Percentiles rank a stretch among this genome's conserved stretches.
phyloP scores from a whole-genome alignment of 2,888 invertebrate genomes.

The Pyrochroa serraticornis region DNA sequence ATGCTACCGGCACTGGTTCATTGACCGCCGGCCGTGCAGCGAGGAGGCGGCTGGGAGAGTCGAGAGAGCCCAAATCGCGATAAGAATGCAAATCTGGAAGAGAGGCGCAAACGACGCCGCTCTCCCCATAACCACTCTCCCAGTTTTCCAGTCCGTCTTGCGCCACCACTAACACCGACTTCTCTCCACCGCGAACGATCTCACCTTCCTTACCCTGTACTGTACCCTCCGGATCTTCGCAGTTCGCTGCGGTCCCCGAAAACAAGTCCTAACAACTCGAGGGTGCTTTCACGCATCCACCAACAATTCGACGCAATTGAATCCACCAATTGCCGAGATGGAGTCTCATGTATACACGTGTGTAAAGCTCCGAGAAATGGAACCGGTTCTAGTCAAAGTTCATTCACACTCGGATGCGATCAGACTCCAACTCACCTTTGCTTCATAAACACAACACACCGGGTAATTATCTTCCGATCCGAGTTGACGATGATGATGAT shows the following conservation, averaged over 20 bases:
- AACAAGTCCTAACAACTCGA: background rate
- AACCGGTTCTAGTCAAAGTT: conserved; percentile 54
- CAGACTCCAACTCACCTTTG: conserved; percentile 36
- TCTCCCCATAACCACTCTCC: background rate
- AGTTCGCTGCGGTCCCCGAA: background rate
- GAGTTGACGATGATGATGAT: conserved; percentile 15
- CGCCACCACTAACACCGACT: background rate
- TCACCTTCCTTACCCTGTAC: background rate
- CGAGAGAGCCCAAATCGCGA: conserved; percentile 42
- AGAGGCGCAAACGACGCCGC: background rate
- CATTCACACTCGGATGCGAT: conserved; percentile 53
- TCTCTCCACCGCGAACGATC: too few species aligned
- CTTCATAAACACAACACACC: conserved; percentile 45
- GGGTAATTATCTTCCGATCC: conserved; percentile 48
- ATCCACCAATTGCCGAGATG: conserved; percentile 38
- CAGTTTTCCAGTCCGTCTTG: background rate
- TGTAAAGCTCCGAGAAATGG: conserved; percentile 45
- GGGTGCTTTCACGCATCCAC: conserved; percentile 1
- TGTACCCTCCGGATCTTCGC: background rate
- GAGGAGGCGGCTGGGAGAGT: conserved; percentile 37
- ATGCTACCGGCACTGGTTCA: conserved; percentile 58
- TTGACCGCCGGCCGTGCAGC: conserved; percentile 56
- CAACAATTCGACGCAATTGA: conserved; percentile 2
- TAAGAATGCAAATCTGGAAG: conserved; percentile 47
- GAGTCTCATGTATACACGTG: conserved; percentile 41